Percentiles rank a stretch among this genome's conserved stretches.
Evolutionary conservation across 30 jellyfish, hydroid and myxozoan species (phyloP).

Genomic region (Hydractinia echinata): DNA sequence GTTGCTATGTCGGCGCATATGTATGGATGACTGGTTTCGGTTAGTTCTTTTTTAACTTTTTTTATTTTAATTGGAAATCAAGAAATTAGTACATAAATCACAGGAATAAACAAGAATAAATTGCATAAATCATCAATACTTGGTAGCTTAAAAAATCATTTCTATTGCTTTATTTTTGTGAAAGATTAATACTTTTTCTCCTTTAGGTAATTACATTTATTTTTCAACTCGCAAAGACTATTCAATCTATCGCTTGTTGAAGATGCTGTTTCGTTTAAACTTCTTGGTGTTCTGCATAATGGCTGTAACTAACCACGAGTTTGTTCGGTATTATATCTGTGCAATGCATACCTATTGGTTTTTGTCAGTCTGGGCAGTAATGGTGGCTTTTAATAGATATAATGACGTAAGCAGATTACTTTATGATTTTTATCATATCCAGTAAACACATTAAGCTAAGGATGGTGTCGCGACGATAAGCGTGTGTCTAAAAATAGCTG

Average conservation of each 20-base stretch:
- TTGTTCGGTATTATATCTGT: slow-evolving; percentile 93
- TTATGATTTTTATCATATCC: background rate
- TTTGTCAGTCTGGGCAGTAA: slow-evolving; percentile 82
- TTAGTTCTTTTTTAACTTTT: slow-evolving; percentile 5
- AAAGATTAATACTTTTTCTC: background rate
- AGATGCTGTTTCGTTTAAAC: slow-evolving; percentile 90
- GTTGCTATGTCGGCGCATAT: slow-evolving; percentile 95
- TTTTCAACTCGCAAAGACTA: slow-evolving; percentile 79
- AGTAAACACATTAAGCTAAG: background rate
- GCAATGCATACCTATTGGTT: slow-evolving; percentile 99
- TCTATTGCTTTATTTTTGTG: background rate
- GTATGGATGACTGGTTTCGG: slow-evolving; percentile 99
- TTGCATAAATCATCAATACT: too few species aligned
- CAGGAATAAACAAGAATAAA: too few species aligned
- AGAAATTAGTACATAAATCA: background rate
- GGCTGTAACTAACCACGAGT: slow-evolving; percentile 83
- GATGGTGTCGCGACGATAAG: too few species aligned
- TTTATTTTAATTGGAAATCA: background rate
- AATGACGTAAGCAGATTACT: slow-evolving; percentile 39
- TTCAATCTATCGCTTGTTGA: slow-evolving; percentile 77
- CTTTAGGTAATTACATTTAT: slow-evolving; percentile 67
- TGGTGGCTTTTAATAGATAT: slow-evolving; percentile 59
- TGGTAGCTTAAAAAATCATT: too few species aligned
- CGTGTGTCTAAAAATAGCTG: too few species aligned
- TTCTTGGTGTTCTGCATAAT: slow-evolving; percentile 82